Conservation (phyloP, 2,113 vertebrate species). For the Chlorodrepanis virens region DNA sequence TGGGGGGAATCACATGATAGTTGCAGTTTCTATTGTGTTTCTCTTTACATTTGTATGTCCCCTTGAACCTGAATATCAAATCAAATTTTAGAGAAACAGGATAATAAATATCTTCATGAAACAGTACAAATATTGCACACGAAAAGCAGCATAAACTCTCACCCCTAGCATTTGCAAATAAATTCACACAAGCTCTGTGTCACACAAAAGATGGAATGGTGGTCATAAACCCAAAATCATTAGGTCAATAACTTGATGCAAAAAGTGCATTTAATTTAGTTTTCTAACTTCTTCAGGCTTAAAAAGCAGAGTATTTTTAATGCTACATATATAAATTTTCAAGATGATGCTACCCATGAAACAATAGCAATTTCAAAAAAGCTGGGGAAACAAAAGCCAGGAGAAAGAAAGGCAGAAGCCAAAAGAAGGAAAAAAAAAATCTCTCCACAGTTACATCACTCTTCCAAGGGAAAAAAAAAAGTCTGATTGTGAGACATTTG, state of each 20-base stretch:
- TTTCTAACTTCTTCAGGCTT: not conserved
- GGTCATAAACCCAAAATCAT: not conserved
- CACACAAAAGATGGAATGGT: not conserved
- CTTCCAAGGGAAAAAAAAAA: not conserved
- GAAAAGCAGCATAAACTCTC: not conserved
- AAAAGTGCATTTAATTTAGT: not conserved
- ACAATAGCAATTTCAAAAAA: not conserved
- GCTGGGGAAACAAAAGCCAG: not conserved
- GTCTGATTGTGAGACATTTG: not conserved
- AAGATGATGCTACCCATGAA: not conserved
- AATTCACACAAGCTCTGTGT: not conserved
- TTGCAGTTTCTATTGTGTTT: not conserved
- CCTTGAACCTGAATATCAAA: not conserved
- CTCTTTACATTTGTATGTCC: not conserved
- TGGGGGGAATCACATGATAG: not conserved
- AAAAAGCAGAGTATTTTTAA: not conserved
- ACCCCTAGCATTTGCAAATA: not conserved
- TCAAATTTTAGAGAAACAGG: not conserved
- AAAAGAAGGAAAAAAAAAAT: not conserved
- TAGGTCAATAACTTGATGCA: not conserved
- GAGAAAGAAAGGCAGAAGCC: not conserved
- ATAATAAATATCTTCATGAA: not conserved
- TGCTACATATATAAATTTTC: not conserved
- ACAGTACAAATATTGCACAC: not conserved
- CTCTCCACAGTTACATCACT: not conserved